Conservation (phyloP, 2,113 vertebrate species). For the Notothenia rossii region DNA sequence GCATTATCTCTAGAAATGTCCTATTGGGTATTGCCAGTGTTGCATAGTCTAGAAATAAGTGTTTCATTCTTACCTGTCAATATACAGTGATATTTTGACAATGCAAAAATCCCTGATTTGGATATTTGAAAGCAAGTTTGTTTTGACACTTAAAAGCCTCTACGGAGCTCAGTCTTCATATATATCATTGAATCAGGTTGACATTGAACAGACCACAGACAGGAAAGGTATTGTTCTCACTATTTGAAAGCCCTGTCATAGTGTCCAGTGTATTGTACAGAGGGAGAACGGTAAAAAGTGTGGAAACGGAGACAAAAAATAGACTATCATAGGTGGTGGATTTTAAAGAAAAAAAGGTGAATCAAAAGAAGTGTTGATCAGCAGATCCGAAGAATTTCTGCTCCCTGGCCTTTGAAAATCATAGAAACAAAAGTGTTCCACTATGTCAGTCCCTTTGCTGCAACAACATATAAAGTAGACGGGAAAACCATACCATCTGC, state of each 20-base stretch:
- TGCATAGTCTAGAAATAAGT: conserved; percentile 16
- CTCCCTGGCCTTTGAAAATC: conserved; percentile 25
- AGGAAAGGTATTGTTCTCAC: conserved; percentile 6
- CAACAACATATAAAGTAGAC: conserved; percentile 59
- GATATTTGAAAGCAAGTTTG: not conserved
- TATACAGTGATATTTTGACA: not conserved
- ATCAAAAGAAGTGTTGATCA: not conserved
- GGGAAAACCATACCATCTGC: conserved; percentile 74
- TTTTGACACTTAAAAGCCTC: conserved; percentile 26
- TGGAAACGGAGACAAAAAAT: not conserved
- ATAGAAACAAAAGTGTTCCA: conserved; percentile 73
- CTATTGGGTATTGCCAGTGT: not conserved
- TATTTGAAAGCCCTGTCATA: not conserved
- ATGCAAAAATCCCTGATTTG: conserved; percentile 16
- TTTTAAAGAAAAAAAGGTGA: not conserved
- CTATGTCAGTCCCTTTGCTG: conserved; percentile 71
- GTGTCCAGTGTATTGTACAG: not conserved
- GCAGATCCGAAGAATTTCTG: not conserved
- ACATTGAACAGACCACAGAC: conserved; percentile 1
- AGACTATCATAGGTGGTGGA: not conserved
- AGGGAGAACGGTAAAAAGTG: not conserved
- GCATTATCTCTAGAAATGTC: not conserved
- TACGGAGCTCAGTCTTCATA: not conserved
- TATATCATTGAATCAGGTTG: not conserved
- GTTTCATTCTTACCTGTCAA: not conserved